phyloP scores from a whole-genome alignment of 2,113 vertebrate genomes.

The Gadus chalcogrammus region DNA sequence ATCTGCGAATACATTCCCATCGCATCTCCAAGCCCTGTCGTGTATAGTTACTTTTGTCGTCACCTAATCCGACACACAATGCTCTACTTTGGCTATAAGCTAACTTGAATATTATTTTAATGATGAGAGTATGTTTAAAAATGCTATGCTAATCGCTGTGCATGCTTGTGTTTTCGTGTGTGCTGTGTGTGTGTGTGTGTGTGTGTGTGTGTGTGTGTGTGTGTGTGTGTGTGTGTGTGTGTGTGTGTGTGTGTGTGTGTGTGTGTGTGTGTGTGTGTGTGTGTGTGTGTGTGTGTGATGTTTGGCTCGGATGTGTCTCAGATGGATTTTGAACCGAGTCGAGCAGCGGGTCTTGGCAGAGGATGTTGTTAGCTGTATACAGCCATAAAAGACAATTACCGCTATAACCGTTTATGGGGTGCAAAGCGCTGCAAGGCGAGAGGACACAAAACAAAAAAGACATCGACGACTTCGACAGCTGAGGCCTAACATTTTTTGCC shows the following conservation, averaged over 20 bases:
- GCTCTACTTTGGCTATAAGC: too few species aligned
- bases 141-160: background rate
- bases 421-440: conserved; percentile 85
- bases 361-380: conserved; percentile 79
- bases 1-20: conserved; percentile 51
- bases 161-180: background rate
- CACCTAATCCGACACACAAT: background rate
- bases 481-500: conserved; percentile 31
- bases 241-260: background rate
- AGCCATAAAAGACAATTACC: conserved; percentile 92
- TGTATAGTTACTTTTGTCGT: background rate
- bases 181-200: background rate
- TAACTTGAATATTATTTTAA: too few species aligned
- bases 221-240: background rate
- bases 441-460: conserved; percentile 66
- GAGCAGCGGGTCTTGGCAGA: conserved; percentile 72
- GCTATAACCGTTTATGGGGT: conserved; percentile 96
- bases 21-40: conserved; percentile 1
- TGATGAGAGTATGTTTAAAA: background rate
- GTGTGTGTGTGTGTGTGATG: conserved; percentile 8
- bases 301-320: conserved; percentile 18
- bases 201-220: background rate
- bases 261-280: background rate
- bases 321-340: conserved; percentile 32
- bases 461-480: conserved; percentile 54